Conservation (phyloP, 2,888 invertebrate species). For the Lepidocyrtoides sp. region DNA sequence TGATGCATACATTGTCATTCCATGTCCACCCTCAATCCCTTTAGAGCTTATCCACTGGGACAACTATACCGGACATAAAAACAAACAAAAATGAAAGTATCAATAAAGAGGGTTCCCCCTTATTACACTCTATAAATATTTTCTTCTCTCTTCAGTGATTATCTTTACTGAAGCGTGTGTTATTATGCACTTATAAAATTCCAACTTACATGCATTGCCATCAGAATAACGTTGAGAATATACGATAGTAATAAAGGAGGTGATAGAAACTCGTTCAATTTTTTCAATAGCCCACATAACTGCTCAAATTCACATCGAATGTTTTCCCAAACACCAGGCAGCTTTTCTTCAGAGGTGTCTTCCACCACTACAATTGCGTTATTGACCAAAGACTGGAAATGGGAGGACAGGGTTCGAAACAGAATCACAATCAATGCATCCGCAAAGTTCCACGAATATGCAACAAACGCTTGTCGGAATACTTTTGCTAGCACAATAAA, state of each 20-base stretch:
- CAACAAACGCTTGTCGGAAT: conserved; percentile 15
- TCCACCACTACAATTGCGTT: neutral
- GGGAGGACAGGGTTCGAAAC: conserved; percentile 17
- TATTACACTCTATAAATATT: neutral
- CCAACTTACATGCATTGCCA: conserved; percentile 62
- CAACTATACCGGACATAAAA: conserved; percentile 7
- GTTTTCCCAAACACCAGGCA: conserved; percentile 17
- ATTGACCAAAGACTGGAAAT: conserved; percentile 50
- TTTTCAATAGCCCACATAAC: conserved; percentile 58
- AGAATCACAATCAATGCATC: conserved; percentile 27
- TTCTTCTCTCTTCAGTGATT: neutral
- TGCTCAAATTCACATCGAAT: conserved; percentile 59
- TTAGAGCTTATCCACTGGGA: conserved; percentile 65
- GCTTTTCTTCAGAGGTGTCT: conserved; percentile 19
- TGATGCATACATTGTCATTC: conserved; percentile 52
- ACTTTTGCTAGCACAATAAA: neutral
- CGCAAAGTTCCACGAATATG: conserved; percentile 56
- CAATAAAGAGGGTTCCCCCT: neutral
- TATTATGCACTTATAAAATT: neutral
- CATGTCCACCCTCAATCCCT: conserved; percentile 41
- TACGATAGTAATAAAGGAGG: conserved; percentile 45
- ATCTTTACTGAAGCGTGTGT: neutral
- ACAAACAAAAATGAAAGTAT: conserved; percentile 52
- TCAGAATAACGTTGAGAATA: conserved; percentile 39
- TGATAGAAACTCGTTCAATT: conserved; percentile 62